These are phyloP conservation scores for Chrysemys picta DNA, from an alignment of 2,113 vertebrate species.

Conservation along the genomic window DNA sequence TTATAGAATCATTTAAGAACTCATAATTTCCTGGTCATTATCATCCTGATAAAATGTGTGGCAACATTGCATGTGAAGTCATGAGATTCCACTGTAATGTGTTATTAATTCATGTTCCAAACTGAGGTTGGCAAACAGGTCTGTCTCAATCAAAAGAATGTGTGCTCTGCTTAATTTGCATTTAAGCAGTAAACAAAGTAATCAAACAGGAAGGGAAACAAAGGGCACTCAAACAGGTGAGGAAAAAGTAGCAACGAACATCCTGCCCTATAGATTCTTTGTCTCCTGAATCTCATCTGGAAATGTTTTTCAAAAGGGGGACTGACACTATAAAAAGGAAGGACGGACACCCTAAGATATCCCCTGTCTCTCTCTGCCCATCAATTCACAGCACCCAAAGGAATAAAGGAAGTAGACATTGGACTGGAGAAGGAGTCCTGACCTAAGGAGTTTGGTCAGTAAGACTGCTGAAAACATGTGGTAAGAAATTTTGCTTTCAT, in stretches of 20 bases:
- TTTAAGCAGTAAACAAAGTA: not conserved
- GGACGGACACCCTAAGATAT: too few relatives aligned
- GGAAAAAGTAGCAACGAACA: not conserved
- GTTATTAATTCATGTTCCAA: too few relatives aligned
- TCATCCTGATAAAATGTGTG: too few relatives aligned
- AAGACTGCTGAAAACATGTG: not conserved
- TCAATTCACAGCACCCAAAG: not conserved
- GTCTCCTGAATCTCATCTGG: not conserved
- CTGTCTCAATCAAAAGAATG: too few relatives aligned
- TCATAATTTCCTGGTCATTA: too few relatives aligned
- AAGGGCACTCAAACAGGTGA: not conserved
- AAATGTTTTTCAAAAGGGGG: not conserved
- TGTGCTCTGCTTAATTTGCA: too few relatives aligned
- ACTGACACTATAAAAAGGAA: not conserved
- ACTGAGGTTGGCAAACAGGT: too few relatives aligned
- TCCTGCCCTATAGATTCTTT: not conserved
- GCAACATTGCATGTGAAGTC: too few relatives aligned
- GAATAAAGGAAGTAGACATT: not conserved
- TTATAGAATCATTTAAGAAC: too few relatives aligned
- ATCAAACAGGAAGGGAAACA: not conserved
- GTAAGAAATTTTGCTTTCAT: not conserved
- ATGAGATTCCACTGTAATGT: too few relatives aligned
- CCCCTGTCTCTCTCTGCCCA: too few relatives aligned
- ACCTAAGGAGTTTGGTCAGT: not conserved
- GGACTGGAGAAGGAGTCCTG: not conserved